phyloP scores from a whole-genome alignment of 1,140 invertebrate genomes.

The Laupala kohalensis region DNA sequence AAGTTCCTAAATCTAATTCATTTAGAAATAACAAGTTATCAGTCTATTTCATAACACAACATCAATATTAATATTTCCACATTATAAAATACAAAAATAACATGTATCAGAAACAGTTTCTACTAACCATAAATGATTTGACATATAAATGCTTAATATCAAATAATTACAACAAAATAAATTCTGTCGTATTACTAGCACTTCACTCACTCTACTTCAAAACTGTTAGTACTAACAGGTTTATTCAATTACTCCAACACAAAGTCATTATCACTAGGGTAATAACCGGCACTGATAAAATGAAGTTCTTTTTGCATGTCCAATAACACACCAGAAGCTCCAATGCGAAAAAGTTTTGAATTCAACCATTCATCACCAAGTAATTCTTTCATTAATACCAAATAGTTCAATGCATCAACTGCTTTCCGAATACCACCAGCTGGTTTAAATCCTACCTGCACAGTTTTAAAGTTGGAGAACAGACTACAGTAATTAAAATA shows the following conservation, averaged over 20 bases:
- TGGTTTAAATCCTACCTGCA: slow-evolving; percentile 88
- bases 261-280: slow-evolving; percentile 21
- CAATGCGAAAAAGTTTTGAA: slow-evolving; percentile 78
- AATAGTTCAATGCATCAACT: slow-evolving; percentile 75
- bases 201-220: not conserved
- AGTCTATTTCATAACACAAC: too few species aligned
- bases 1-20: too few species aligned
- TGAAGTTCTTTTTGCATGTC: slow-evolving; percentile 59
- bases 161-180: too few species aligned
- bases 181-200: too few species aligned
- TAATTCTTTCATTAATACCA: slow-evolving; percentile 70
- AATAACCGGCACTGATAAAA: slow-evolving; percentile 24
- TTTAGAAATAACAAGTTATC: too few species aligned
- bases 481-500: not conserved
- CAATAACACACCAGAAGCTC: slow-evolving; percentile 77
- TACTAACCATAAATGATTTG: too few species aligned
- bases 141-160: too few species aligned
- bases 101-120: too few species aligned
- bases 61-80: too few species aligned
- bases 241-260: slow-evolving; percentile 18
- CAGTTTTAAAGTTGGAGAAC: slow-evolving; percentile 16
- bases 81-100: too few species aligned
- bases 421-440: slow-evolving; percentile 89
- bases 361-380: slow-evolving; percentile 79
- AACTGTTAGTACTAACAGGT: not conserved